phyloP scores from a whole-genome alignment of 2,113 vertebrate species.

The Triplophysa tibetana region DNA sequence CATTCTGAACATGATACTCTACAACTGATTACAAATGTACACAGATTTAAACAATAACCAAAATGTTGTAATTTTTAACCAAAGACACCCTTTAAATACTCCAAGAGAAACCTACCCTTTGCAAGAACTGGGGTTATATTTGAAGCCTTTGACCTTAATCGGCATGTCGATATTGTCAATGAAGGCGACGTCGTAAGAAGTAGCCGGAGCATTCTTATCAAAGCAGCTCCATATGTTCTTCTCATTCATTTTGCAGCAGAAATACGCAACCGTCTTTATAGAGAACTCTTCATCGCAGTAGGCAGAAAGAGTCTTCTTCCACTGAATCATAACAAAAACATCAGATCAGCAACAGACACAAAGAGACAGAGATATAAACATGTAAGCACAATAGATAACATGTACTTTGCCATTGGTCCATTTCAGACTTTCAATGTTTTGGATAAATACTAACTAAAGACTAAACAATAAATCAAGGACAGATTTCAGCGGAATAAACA shows the following conservation, averaged over 20 bases:
- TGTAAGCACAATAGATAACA: not conserved
- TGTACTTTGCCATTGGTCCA: not conserved
- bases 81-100: not conserved
- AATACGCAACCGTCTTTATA: slow-evolving; percentile 63
- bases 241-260: slow-evolving; percentile 60
- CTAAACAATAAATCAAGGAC: slow-evolving; percentile 1
- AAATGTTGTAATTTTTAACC: not conserved
- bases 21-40: too few species aligned
- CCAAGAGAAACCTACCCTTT: not conserved
- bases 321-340: slow-evolving; percentile 60
- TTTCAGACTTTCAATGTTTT: not conserved
- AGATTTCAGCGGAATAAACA: slow-evolving; percentile 1
- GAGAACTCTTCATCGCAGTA: slow-evolving; percentile 65
- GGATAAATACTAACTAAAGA: not conserved
- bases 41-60: not conserved
- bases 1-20: too few species aligned
- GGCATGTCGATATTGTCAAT: not conserved
- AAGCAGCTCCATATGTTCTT: slow-evolving; percentile 62
- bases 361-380: not conserved
- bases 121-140: slow-evolving; percentile 64
- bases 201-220: slow-evolving; percentile 53
- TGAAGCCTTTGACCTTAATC: slow-evolving; percentile 45
- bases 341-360: slow-evolving; percentile 6
- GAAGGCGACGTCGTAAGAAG: slow-evolving; percentile 58
- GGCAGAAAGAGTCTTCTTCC: slow-evolving; percentile 59